Conservation (phyloP, 2,797 vertebrate species). For the Brachyrhaphis roseni region DNA sequence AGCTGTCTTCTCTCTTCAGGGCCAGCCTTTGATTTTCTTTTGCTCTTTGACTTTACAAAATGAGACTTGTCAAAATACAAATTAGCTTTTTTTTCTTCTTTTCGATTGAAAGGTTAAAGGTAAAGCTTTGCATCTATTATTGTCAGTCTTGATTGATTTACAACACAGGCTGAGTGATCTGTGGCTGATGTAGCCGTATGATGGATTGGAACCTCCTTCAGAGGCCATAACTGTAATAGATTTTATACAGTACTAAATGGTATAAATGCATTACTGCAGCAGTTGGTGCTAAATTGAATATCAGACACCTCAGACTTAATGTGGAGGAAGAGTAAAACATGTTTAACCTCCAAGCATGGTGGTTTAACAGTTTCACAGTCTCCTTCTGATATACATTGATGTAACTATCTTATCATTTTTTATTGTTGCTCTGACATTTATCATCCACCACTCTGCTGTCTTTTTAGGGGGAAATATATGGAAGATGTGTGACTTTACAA, state of each 20-base stretch:
- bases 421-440: slow-evolving; percentile 29
- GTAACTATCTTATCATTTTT: slow-evolving; percentile 11
- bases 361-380: background rate
- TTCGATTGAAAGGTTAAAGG: slow-evolving; percentile 20
- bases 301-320: slow-evolving; percentile 4
- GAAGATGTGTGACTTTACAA: slow-evolving; percentile 32
- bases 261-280: slow-evolving; percentile 22
- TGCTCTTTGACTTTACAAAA: slow-evolving; percentile 13
- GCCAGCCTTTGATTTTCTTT: background rate
- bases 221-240: slow-evolving; percentile 36
- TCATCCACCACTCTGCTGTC: slow-evolving; percentile 29
- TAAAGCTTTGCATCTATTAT: slow-evolving; percentile 34
- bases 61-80: slow-evolving; percentile 16
- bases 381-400: slow-evolving; percentile 6
- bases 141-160: slow-evolving; percentile 38
- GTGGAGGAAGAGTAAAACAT: slow-evolving; percentile 14
- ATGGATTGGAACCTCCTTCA: slow-evolving; percentile 32
- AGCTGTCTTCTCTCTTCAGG: slow-evolving; percentile 4
- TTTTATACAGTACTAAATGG: slow-evolving; percentile 31
- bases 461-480: slow-evolving; percentile 28
- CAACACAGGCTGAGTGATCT: slow-evolving; percentile 20
- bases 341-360: slow-evolving; percentile 8
- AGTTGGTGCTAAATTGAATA: slow-evolving; percentile 36
- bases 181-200: slow-evolving; percentile 18
- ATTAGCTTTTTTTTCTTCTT: background rate